Base-by-base conservation (phyloP, 2,888 invertebrate genomes). In the Caenorhabditis macrosperma region DNA sequence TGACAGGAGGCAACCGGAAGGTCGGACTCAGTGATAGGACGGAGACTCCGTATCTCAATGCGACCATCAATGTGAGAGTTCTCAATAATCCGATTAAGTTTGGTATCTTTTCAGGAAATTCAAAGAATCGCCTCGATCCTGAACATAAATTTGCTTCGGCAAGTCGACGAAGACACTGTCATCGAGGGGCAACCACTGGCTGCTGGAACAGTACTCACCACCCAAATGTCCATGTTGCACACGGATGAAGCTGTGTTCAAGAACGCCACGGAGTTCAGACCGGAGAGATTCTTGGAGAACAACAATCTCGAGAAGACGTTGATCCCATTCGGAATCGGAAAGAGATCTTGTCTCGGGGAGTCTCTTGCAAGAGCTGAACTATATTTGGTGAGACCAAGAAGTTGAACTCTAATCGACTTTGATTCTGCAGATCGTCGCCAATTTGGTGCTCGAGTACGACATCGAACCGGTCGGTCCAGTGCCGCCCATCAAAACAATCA, bases 301-400 rank as follows among this genome's bases (percentile, higher is more conserved):
- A 59, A 69, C 0, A 48, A 54, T 0, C 68, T 83, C 5, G 83
- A 76, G 15, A 66, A 78, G 24, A 61, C 77, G 15, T 44, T 77
- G n/a, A 68, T 79, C 6, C 83, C 83, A 9, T 83, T 83, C 57
- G 81, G 83, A 54, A 61, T 83, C 30, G 83, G 83, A 52, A 83
- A 83, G 28, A 20, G 83, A 10, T 26, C 76, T 0, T 83, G 83
- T 48, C 79, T 72, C 5, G 83, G 83, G 38, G 83, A 83, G 46
- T 71, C 71, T 4, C 30, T 83, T 41, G 83, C 83, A 2, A 72
- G 77, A 59, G 81, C 80, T 6, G 83, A 83, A 50, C 66, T 83
- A 41, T 83, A 83, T 22, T 69, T 83, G 69, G 83, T 83, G 28
- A 24, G 59, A 0, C 41, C 7, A 44, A 17, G 17, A 3, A 9